phyloP scores from a whole-genome alignment of 30 jellyfish, hydroid and myxozoan genomes.

The Nemopilema nomurai region DNA sequence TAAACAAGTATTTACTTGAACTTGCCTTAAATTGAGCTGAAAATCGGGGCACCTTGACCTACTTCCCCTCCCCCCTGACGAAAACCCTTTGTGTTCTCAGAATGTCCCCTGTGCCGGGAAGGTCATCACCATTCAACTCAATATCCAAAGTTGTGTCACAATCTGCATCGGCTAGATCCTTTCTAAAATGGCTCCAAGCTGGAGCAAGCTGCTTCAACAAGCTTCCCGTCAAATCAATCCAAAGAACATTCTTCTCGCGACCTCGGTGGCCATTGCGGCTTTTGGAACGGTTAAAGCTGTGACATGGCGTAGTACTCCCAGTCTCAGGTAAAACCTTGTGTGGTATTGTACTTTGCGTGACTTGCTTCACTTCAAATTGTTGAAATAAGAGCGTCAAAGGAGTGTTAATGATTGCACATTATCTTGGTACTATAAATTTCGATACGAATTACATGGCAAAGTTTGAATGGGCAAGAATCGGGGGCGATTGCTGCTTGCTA shows the following conservation, averaged over 20 bases:
- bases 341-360: background rate
- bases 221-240: conserved; percentile 49
- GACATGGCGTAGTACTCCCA: conserved; percentile 71
- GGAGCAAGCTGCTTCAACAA: conserved; percentile 78
- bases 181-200: conserved; percentile 86
- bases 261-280: conserved; percentile 77
- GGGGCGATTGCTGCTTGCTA: too few species aligned
- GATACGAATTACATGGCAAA: too few species aligned
- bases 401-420: too few species aligned
- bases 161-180: background rate
- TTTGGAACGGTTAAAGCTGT: conserved; percentile 83
- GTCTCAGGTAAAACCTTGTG: conserved; percentile 27
- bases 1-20: too few species aligned
- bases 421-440: too few species aligned
- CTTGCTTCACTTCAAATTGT: background rate
- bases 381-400: too few species aligned
- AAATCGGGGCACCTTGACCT: background rate
- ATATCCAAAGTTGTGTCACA: background rate
- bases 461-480: too few species aligned
- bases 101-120: too few species aligned
- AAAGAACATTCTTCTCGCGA: conserved; percentile 61
- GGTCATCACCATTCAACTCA: background rate
- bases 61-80: conserved; percentile 7
- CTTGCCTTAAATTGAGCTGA: background rate
- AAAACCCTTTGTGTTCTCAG: conserved; percentile 8